These are phyloP conservation scores for Eulemur rubriventer DNA, from an alignment of 2,797 vertebrate species.

Conservation along the genomic window DNA sequence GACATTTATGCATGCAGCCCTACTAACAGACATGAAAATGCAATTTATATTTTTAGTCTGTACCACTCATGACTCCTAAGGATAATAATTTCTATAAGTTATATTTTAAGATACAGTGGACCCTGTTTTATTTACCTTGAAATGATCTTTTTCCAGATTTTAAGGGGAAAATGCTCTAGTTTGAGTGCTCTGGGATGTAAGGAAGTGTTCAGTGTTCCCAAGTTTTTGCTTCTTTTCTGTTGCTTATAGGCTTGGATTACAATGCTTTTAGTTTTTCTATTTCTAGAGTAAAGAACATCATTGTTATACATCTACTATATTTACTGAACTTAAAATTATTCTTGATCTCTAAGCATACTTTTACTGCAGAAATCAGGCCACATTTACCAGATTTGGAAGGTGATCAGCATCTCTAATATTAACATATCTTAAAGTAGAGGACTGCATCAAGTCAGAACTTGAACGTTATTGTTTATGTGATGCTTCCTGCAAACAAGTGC, in stretches of 20 bases:
- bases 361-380: background rate
- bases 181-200: background rate
- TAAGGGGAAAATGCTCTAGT: background rate
- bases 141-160: background rate
- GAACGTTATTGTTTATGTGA: background rate
- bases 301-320: background rate
- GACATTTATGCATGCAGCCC: background rate
- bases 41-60: background rate
- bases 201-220: background rate
- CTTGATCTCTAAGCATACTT: background rate
- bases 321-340: conserved; percentile 8
- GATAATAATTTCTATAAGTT: background rate
- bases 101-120: background rate
- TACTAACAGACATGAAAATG: background rate
- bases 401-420: background rate
- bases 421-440: background rate
- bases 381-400: background rate
- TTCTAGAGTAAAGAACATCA: background rate
- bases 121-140: conserved; percentile 25
- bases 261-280: background rate
- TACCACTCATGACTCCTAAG: background rate
- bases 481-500: background rate
- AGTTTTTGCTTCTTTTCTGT: background rate
- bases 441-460: background rate
- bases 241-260: background rate